Base-by-base conservation (phyloP, 2,888 invertebrate species). In the Sinohyriopsis cumingii region DNA sequence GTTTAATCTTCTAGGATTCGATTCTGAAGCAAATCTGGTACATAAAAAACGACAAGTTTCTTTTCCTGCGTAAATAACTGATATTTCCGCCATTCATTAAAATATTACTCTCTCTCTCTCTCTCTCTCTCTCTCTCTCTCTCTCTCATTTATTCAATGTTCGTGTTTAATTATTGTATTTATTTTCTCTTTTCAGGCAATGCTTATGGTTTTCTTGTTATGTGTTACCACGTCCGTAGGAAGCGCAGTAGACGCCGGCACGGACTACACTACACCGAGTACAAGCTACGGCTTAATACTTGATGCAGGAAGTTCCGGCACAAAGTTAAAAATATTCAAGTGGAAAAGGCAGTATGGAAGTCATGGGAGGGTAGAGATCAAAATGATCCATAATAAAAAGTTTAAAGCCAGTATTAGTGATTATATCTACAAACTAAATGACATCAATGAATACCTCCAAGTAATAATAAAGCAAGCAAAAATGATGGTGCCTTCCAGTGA, bases 291-390 rank as follows among this genome's bases (percentile, higher is more conserved):
- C 25, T 89, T 91, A 9, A 87, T 92, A 59, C 84, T 92, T 63
- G 92, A 92, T 80, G 92, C 91, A 12, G 92, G 92, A 18, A 91
- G 91, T 72, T 89, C 91, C 55, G 91, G 92, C 55, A 91, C 91
- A 63, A 87, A 92, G 60, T 81, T 91, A 12, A 91, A 90, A 74
- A 83, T 92, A 45, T 91, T 91, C 80, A 76, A 73, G 64, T 91
- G 91, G 91, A 71, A 69, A 25, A 73, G 62, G 12, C 24, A 12
- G 7, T 22, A 9, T 20, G 28, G 28, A 61, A 19, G 28, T 28
- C 24, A 19, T 20, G 61, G 20, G 19, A 25, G 22, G 20, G 28
- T 20, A 55, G 64, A 69, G 33, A 71, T 22, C 25, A 57, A 67
- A 45, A 59, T 79, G 63, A 64, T 71, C 55, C 25, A 68, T 56